Evolutionary conservation across 2,113 vertebrate genomes (phyloP).

Genomic region (Trichomycterus rosablanca): DNA sequence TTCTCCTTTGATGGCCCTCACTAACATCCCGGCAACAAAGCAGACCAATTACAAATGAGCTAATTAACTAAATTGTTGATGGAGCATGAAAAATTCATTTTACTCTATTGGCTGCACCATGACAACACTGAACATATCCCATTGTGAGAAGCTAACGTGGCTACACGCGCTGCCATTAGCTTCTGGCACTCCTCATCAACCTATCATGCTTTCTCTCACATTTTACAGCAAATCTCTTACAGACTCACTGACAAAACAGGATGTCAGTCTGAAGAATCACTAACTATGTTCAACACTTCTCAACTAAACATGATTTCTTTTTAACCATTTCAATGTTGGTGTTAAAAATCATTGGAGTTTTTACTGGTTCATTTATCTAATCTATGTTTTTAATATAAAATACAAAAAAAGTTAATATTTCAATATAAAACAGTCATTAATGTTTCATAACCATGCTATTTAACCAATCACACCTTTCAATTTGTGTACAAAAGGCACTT

Average conservation of each 20-base stretch:
- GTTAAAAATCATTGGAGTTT: too few relatives aligned
- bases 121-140: slow-evolving; percentile 89
- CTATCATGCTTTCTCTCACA: slow-evolving; percentile 57
- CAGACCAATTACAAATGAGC: slow-evolving; percentile 99
- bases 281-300: slow-evolving; percentile 5
- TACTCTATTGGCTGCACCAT: slow-evolving; percentile 94
- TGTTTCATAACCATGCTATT: too few relatives aligned
- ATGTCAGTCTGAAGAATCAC: slow-evolving; percentile 3
- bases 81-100: slow-evolving; percentile 99
- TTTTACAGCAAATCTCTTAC: slow-evolving; percentile 33
- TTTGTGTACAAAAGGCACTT: too few relatives aligned
- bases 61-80: slow-evolving; percentile 99
- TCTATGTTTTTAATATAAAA: too few relatives aligned
- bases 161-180: slow-evolving; percentile 82
- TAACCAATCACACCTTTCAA: too few relatives aligned
- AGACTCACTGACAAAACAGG: slow-evolving; percentile 18
- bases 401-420: too few relatives aligned
- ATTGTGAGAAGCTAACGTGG: slow-evolving; percentile 82
- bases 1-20: slow-evolving; percentile 92
- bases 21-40: slow-evolving; percentile 97
- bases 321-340: too few relatives aligned
- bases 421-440: too few relatives aligned
- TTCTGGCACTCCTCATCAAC: slow-evolving; percentile 67
- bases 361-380: too few relatives aligned
- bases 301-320: slow-evolving; percentile 14